A percentile compares a stretch with the other conserved stretches of the same genome.
phyloP scores from a whole-genome alignment of 2,888 invertebrate species.

The Aromia moschata region DNA sequence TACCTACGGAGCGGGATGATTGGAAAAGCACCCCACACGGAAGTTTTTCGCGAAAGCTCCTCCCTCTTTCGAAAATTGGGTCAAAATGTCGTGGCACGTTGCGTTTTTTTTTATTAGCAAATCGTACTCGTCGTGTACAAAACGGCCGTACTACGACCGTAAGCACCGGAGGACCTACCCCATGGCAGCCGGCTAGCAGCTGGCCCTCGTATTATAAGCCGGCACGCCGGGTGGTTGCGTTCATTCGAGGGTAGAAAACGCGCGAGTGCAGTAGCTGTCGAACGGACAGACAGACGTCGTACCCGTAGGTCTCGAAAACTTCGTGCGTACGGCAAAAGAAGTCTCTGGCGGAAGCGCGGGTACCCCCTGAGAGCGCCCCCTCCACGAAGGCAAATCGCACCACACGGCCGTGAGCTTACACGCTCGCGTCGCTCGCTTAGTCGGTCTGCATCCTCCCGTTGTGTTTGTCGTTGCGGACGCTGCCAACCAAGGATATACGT shows the following conservation, averaged over 20 bases:
- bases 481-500: conserved; percentile 43
- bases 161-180: no score
- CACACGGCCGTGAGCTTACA: conserved; percentile 55
- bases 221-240: conserved; percentile 56
- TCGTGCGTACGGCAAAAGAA: no score
- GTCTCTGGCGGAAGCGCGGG: conserved; percentile 58
- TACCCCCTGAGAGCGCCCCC: conserved; percentile 62
- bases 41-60: no score
- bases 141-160: conserved; percentile 35
- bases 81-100: not conserved
- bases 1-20: no score
- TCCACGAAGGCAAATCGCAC: conserved; percentile 54
- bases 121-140: conserved; percentile 26
- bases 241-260: conserved; percentile 60
- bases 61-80: not conserved
- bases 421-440: no score
- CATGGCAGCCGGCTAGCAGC: conserved; percentile 53
- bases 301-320: no score
- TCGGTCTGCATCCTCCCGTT: conserved; percentile 56
- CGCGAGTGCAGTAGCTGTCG: conserved; percentile 45
- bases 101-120: no score
- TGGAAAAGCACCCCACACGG: no score
- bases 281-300: no score
- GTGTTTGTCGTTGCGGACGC: conserved; percentile 38
- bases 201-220: conserved; percentile 58